phyloP scores from a whole-genome alignment of 2,888 invertebrate species.

The Tachina fera region DNA sequence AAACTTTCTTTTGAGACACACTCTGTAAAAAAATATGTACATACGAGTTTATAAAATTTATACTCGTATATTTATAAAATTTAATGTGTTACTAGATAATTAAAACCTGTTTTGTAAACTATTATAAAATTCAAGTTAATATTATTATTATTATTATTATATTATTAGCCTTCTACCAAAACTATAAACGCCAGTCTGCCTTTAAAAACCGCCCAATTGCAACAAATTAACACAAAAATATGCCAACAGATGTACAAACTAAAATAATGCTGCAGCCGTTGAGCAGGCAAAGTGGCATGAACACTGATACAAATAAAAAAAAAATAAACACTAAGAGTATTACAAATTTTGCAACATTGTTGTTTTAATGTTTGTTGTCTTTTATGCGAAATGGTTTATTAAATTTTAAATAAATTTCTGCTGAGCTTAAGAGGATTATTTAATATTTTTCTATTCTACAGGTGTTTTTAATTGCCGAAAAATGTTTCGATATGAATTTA shows the following conservation, averaged over 20 bases:
- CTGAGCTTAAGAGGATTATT: neutral
- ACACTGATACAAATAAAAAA: neutral
- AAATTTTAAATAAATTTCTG: constrained; percentile 11
- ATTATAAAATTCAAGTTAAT: no score
- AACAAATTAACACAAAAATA: constrained; percentile 5
- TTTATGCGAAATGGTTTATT: neutral
- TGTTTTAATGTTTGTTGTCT: neutral
- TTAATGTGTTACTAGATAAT: no score
- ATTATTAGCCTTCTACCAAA: no score
- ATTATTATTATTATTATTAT: no score
- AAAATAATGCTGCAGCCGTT: neutral
- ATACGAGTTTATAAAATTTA: no score
- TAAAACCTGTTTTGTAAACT: no score
- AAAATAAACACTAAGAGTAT: neutral
- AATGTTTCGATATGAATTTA: neutral
- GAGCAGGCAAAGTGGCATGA: neutral
- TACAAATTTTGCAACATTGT: constrained; percentile 7
- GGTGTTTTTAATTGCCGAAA: constrained; percentile 30
- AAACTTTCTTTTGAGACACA: no score
- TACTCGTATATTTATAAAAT: no score
- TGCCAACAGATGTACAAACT: neutral
- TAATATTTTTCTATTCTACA: constrained; percentile 4
- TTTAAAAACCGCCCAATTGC: neutral
- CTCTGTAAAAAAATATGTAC: no score
- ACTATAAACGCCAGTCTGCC: neutral